Percentiles rank a stretch among this genome's conserved stretches.
phyloP scores from a whole-genome alignment of 2,888 invertebrate species.

The Rhagonycha fulva region DNA sequence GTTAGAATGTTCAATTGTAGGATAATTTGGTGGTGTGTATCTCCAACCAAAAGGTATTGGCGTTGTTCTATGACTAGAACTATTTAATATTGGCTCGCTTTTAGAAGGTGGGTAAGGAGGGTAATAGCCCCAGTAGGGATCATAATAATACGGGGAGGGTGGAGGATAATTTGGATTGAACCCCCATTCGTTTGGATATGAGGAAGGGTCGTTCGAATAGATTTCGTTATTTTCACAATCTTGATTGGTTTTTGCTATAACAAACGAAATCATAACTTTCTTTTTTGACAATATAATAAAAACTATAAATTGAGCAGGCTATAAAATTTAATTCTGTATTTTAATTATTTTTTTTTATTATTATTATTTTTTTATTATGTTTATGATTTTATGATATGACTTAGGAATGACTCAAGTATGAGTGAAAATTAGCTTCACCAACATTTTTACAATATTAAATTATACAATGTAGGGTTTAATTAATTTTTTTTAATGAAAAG shows the following conservation, averaged over 20 bases:
- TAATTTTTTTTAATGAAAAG: background rate
- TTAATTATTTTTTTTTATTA: background rate
- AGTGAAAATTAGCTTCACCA: slow-evolving; percentile 1
- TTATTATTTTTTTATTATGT: background rate
- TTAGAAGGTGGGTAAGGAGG: slow-evolving; percentile 32
- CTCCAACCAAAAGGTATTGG: slow-evolving; percentile 12
- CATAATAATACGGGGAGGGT: slow-evolving; percentile 36
- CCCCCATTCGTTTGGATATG: slow-evolving; percentile 26
- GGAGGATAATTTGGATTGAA: slow-evolving; percentile 33
- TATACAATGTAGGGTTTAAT: background rate
- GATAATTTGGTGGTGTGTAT: slow-evolving; percentile 9
- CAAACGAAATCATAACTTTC: slow-evolving; percentile 38
- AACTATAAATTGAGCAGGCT: slow-evolving; percentile 40
- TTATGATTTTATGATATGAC: slow-evolving; percentile 10
- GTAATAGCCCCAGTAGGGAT: slow-evolving; percentile 46
- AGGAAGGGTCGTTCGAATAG: slow-evolving; percentile 46
- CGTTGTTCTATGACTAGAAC: slow-evolving; percentile 16
- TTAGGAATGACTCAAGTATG: slow-evolving; percentile 20
- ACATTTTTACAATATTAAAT: background rate
- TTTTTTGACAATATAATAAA: slow-evolving; percentile 12
- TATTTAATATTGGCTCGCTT: slow-evolving; percentile 7
- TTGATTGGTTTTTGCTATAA: slow-evolving; percentile 55
- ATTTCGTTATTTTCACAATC: slow-evolving; percentile 47
- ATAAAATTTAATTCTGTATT: slow-evolving; percentile 18
- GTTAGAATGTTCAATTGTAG: background rate